A percentile compares a stretch with the other conserved stretches of the same genome.
Evolutionary conservation across 2,888 invertebrate genomes (phyloP).

Genomic region (Drosophila recens): DNA sequence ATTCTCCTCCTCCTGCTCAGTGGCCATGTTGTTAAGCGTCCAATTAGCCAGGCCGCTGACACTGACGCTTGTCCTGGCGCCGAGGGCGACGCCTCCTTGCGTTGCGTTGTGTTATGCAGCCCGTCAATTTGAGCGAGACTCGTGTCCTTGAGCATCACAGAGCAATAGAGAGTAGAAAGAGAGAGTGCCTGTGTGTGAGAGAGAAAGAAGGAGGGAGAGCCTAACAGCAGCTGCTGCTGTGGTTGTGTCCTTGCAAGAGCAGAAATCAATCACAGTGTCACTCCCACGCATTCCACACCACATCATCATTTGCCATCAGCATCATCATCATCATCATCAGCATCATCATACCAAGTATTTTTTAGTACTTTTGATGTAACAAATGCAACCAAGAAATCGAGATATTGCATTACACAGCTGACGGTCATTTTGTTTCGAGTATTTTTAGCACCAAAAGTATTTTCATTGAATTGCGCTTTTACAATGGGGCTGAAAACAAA

Average conservation of each 20-base stretch:
- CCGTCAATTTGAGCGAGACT: slow-evolving; percentile 17
- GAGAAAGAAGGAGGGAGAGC: background rate
- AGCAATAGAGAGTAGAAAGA: background rate
- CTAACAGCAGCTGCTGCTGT: slow-evolving; percentile 20
- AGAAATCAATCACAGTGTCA: slow-evolving; percentile 54
- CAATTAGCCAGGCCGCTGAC: slow-evolving; percentile 51
- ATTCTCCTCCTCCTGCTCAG: background rate
- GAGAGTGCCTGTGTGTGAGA: background rate
- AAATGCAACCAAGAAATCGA: background rate
- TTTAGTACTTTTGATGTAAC: background rate
- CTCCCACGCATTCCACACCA: slow-evolving; percentile 9
- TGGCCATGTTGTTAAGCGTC: slow-evolving; percentile 43
- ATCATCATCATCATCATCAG: background rate
- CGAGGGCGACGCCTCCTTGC: slow-evolving; percentile 5
- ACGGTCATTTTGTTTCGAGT: background rate
- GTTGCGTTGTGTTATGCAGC: slow-evolving; percentile 6
- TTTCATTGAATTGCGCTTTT: background rate
- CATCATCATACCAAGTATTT: background rate
- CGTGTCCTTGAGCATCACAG: slow-evolving; percentile 42
- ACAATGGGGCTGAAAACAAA: background rate
- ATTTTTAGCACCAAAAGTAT: background rate
- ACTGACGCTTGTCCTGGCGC: slow-evolving; percentile 16
- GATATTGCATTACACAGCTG: background rate
- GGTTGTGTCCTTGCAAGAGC: slow-evolving; percentile 44
- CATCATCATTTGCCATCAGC: slow-evolving; percentile 1